phyloP scores from a whole-genome alignment of 23 tunicate species.

The Halocynthia roretzi region DNA sequence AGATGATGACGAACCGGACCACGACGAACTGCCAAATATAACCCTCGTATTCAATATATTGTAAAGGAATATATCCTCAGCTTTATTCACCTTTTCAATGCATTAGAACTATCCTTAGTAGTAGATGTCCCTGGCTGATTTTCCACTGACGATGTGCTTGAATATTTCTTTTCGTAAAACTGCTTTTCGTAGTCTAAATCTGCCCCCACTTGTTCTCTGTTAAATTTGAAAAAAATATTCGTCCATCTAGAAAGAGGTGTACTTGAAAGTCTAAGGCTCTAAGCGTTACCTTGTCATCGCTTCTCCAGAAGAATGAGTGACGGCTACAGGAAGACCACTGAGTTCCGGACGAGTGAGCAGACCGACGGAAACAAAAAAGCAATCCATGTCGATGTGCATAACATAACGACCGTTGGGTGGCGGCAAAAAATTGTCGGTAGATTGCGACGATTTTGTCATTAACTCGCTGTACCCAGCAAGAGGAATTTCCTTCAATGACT shows the following conservation, averaged over 20 bases:
- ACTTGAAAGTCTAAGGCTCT: background rate
- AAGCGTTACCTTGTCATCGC: slow-evolving; percentile 11
- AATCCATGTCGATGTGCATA: slow-evolving; percentile 91
- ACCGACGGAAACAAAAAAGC: slow-evolving; percentile 91
- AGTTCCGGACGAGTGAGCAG: slow-evolving; percentile 65
- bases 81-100: too few species aligned
- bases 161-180: slow-evolving; percentile 36
- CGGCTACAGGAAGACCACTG: slow-evolving; percentile 61
- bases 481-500: slow-evolving; percentile 13
- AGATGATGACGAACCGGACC: slow-evolving; percentile 40
- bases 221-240: background rate
- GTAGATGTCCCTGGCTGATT: background rate
- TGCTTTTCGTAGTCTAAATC: slow-evolving; percentile 54
- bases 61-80: too few species aligned
- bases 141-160: background rate
- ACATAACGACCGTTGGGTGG: slow-evolving; percentile 18
- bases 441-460: background rate
- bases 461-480: slow-evolving; percentile 8
- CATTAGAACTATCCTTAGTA: too few species aligned
- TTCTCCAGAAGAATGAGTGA: slow-evolving; percentile 54
- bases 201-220: slow-evolving; percentile 17
- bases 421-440: background rate
- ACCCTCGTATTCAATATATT: too few species aligned
- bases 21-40: too few species aligned
- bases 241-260: background rate